phyloP scores from a whole-genome alignment of 2,797 vertebrate species.

The Chiloscyllium punctatum region DNA sequence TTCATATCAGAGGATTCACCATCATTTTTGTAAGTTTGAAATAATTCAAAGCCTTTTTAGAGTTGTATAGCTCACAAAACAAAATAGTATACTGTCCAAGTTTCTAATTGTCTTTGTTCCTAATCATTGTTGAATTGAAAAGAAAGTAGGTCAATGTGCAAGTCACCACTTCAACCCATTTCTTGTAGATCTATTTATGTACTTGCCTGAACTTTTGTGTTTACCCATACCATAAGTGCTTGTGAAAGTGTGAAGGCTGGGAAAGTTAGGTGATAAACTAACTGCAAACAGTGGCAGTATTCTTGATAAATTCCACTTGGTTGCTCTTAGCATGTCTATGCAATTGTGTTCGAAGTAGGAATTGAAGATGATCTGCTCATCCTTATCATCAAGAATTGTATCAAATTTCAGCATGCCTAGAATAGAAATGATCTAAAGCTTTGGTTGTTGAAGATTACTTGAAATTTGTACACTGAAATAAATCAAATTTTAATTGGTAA shows the following conservation, averaged over 20 bases:
- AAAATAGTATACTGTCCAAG: neutral
- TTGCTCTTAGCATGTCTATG: neutral
- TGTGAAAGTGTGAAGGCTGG: neutral
- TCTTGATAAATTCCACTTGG: neutral
- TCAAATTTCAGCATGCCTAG: neutral
- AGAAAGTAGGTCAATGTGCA: neutral
- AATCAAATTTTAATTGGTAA: neutral
- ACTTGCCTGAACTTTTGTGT: neutral
- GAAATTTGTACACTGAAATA: neutral
- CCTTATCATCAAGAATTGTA: neutral
- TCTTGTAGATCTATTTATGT: neutral
- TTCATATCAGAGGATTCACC: neutral
- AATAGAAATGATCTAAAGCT: neutral
- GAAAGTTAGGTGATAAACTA: neutral
- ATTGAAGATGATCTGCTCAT: neutral
- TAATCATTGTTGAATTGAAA: neutral
- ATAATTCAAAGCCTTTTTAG: neutral
- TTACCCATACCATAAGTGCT: neutral
- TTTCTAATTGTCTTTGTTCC: constrained; percentile 19
- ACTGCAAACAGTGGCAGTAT: neutral
- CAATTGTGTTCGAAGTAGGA: neutral
- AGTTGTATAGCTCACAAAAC: neutral
- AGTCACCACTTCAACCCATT: neutral
- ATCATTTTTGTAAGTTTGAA: neutral
- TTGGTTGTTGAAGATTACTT: neutral